phyloP scores from a whole-genome alignment of 2,113 vertebrate genomes.

The Leptodactylus fuscus region DNA sequence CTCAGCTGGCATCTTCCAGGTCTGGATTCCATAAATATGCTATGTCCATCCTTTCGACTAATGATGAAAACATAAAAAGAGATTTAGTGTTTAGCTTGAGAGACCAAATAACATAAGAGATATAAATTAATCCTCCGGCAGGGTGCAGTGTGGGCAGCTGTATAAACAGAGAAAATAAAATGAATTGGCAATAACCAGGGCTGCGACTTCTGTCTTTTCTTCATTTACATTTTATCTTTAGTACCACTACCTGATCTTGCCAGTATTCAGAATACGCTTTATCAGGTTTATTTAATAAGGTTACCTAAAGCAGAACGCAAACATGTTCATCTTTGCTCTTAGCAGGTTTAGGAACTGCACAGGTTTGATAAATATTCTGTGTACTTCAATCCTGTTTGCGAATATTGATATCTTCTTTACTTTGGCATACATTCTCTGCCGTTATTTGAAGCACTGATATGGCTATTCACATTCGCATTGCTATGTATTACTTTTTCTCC shows the following conservation, averaged over 20 bases:
- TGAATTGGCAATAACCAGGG: conserved; percentile 28
- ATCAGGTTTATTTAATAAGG: conserved; percentile 4
- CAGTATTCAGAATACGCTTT: neutral
- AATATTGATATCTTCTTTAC: conserved; percentile 18
- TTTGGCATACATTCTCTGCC: neutral
- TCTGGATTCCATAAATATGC: conserved; percentile 4
- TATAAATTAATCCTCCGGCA: conserved; percentile 41
- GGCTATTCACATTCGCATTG: neutral
- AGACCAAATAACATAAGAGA: conserved; percentile 35
- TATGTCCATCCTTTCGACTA: conserved; percentile 23
- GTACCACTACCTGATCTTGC: neutral
- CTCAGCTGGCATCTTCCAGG: neutral
- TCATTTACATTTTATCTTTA: conserved; percentile 16
- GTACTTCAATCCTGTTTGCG: neutral
- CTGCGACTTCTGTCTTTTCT: neutral
- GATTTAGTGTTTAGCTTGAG: conserved; percentile 26
- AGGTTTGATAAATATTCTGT: neutral
- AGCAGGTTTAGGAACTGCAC: too few species aligned
- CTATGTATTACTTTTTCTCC: neutral
- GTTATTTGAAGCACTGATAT: neutral
- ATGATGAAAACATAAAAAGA: conserved; percentile 32
- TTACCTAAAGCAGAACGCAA: conserved; percentile 4
- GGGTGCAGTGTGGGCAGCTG: conserved; percentile 51
- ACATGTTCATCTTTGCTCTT: neutral
- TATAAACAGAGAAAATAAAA: conserved; percentile 22